These are phyloP conservation scores for Pionites leucogaster DNA, from an alignment of 2,113 vertebrate species.

Conservation along the genomic window DNA sequence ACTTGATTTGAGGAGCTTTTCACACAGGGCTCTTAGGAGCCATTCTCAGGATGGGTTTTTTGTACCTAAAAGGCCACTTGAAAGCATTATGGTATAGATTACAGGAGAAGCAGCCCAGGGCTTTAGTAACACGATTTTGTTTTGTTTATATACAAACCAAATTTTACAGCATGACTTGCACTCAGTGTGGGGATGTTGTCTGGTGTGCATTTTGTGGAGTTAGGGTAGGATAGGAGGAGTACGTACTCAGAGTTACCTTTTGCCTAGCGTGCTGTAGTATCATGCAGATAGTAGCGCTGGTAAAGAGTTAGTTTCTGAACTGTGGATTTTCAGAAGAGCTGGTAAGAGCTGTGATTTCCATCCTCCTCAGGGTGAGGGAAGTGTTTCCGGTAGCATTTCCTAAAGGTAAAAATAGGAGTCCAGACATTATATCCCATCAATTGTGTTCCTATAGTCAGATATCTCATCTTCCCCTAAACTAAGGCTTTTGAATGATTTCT, in stretches of 20 bases:
- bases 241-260: neutral
- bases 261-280: neutral
- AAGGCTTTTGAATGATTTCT: neutral
- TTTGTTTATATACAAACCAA: neutral
- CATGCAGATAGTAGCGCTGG: neutral
- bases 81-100: neutral
- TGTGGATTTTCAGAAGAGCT: neutral
- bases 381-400: neutral
- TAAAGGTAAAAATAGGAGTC: neutral
- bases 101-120: neutral
- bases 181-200: neutral
- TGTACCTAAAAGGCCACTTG: neutral
- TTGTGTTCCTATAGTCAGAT: neutral
- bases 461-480: neutral
- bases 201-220: neutral
- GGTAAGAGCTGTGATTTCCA: neutral
- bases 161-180: neutral
- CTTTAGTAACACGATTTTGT: neutral
- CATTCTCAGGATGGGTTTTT: neutral
- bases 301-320: constrained; percentile 33
- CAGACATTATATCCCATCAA: neutral
- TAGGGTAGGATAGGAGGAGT: neutral
- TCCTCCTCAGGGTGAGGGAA: neutral
- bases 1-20: neutral
- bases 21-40: neutral